Evolutionary conservation across 2,888 invertebrate genomes (phyloP).

Genomic region (Acleris literana): DNA sequence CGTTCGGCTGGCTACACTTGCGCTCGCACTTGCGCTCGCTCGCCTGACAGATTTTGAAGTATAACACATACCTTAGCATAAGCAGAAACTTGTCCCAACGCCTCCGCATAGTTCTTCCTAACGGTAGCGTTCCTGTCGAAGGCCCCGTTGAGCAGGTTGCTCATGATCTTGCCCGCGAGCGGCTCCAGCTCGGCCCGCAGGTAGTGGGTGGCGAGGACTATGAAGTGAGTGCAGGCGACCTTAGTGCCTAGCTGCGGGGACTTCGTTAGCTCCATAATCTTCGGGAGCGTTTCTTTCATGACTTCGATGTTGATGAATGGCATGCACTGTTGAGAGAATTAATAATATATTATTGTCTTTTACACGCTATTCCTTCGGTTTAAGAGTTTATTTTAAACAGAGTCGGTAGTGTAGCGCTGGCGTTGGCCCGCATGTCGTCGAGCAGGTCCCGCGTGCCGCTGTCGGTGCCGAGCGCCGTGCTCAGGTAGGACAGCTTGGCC

Average conservation of each 20-base stretch:
- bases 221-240: conserved; percentile 91
- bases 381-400: no score
- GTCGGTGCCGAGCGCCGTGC: no score
- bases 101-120: conserved; percentile 91
- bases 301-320: conserved; percentile 90
- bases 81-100: conserved; percentile 92
- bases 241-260: conserved; percentile 93
- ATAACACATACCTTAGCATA: conserved; percentile 88
- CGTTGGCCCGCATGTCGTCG: no score
- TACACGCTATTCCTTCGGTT: no score
- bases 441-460: no score
- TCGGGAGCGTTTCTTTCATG: conserved; percentile 91
- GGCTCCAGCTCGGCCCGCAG: conserved; percentile 82
- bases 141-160: conserved; percentile 87
- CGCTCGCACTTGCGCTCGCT: no score
- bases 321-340: conserved; percentile 75
- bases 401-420: no score
- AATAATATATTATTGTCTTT: no score
- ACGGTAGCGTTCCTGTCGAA: conserved; percentile 93
- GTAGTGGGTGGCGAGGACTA: conserved; percentile 86
- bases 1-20: no score
- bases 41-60: no score
- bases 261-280: conserved; percentile 91
- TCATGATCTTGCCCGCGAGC: conserved; percentile 83
- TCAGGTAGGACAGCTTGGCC: no score